Base-by-base conservation (phyloP, 1,140 invertebrate species). In the Batillaria attramentaria region DNA sequence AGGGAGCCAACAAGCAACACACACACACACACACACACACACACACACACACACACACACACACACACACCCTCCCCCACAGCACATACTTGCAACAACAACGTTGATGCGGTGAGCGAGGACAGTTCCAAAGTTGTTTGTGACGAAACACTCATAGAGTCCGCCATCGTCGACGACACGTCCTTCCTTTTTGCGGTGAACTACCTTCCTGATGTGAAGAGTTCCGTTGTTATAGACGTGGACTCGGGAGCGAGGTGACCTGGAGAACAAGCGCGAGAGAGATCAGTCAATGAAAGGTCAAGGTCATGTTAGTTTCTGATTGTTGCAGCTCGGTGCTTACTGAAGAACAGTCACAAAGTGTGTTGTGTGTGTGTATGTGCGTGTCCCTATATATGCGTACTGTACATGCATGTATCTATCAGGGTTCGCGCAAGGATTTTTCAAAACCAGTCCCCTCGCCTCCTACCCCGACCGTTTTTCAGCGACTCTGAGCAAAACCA, bases 81-180 rank as follows among this genome's bases (percentile, higher is more conserved):
- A n/a, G n/a, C n/a, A n/a, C n/a, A n/a, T n/a, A 78, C 76, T 69
- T 24, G 76, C 66, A 43, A 78, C 39, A 20, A 42, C 28, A 6
- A 78, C 35, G 43, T 78, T 33, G 16, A 78, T 43, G 3, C 65
- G 35, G 20, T 72, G 66, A 1, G 76, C 76, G 20, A 78, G 28
- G 16, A 70, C 50, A n/a, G 66, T 78, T 18, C 76, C 76, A 16
- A 78, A 31, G n/a, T 41, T 54, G 54, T 78, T 78, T 37, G 42
- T 57, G 46, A 78, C 76, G 33, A 50, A 78, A 54, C 76, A 78
- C 33, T 78, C 66, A 28, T 78, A 78, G 18, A 77, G 31, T 35
- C 75, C 75, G 5, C 69, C 75, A 31, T 77, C 75, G 1, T 62
- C 46, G 28, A 66, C 42, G 18, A 39, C 20, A 8, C 16, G 8